Percentiles rank a stretch among this genome's conserved stretches.
These are phyloP conservation scores for Macaca nemestrina DNA, from an alignment of 2,113 vertebrate species.

Conservation along the genomic window DNA sequence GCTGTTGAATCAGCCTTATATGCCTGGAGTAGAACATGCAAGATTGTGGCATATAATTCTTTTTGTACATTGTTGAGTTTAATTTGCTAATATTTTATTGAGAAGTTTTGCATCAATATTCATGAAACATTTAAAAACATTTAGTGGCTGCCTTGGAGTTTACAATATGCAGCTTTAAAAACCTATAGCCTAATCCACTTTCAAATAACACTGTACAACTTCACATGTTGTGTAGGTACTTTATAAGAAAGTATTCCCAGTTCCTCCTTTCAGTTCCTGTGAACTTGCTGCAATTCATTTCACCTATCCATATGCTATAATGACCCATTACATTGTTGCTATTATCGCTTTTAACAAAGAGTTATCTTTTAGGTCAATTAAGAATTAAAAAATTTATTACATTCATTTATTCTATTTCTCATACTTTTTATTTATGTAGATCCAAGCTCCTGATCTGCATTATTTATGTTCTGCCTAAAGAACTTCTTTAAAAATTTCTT, in stretches of 20 bases:
- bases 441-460: background rate
- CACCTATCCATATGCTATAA: background rate
- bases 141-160: background rate
- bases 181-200: background rate
- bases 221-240: background rate
- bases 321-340: background rate
- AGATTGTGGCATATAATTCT: background rate
- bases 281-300: background rate
- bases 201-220: background rate
- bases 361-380: background rate
- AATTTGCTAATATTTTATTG: background rate
- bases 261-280: background rate
- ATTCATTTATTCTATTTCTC: background rate
- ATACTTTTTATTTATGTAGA: background rate
- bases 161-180: background rate
- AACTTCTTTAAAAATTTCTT: background rate
- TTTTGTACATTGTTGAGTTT: background rate
- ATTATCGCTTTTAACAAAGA: background rate
- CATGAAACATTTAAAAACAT: background rate
- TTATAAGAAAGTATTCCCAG: background rate
- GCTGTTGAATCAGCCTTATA: background rate
- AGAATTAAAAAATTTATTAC: background rate
- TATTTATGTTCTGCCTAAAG: background rate
- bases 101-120: background rate
- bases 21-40: background rate